Conservation (phyloP, 2,113 vertebrate genomes). For the Ranitomeya imitator region DNA sequence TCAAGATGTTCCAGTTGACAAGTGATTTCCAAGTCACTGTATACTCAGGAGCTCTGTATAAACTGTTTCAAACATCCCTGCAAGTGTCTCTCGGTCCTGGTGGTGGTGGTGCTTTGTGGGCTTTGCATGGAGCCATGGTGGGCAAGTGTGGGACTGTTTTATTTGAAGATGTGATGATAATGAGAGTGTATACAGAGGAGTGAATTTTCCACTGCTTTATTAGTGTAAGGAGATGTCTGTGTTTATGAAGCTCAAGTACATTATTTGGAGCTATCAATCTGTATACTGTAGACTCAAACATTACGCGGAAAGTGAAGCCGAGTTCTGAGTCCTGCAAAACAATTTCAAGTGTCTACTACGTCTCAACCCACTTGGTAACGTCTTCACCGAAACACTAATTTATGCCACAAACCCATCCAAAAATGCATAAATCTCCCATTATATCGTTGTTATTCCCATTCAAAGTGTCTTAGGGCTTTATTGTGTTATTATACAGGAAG, state of each 20-base stretch:
- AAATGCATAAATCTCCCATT: not conserved
- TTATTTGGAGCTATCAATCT: constrained; percentile 39
- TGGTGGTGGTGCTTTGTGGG: not conserved
- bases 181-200: not conserved
- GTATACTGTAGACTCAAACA: not conserved
- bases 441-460: not conserved
- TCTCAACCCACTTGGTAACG: not conserved
- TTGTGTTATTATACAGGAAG: not conserved
- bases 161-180: constrained; percentile 47
- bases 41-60: not conserved
- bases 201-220: constrained; percentile 35
- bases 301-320: constrained; percentile 11
- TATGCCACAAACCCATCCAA: not conserved
- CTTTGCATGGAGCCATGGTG: not conserved
- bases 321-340: not conserved
- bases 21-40: not conserved
- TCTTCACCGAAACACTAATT: not conserved
- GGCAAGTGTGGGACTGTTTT: constrained; percentile 10
- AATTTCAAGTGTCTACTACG: not conserved
- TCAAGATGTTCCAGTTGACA: not conserved
- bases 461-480: not conserved
- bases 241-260: constrained; percentile 49
- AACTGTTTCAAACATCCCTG: not conserved
- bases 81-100: not conserved
- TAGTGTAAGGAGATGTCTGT: constrained; percentile 46